phyloP scores from a whole-genome alignment of 1,140 invertebrate species.

The Lamellibrachia luymesi region DNA sequence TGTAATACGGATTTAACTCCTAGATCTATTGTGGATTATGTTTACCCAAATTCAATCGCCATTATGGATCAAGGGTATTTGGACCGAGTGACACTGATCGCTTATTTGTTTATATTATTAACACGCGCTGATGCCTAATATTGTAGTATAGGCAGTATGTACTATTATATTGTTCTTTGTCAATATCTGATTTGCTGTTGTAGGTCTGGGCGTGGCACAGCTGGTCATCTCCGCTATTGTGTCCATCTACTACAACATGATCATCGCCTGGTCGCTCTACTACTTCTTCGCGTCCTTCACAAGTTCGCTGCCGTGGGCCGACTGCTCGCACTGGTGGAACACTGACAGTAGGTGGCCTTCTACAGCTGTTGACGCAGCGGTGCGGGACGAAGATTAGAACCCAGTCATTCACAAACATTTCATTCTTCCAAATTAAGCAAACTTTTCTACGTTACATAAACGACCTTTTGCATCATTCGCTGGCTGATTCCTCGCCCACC shows the following conservation, averaged over 20 bases:
- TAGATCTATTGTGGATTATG: no score
- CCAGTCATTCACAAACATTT: not conserved
- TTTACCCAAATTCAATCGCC: not conserved
- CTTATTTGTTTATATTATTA: not conserved
- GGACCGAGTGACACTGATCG: not conserved
- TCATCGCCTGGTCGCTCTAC: slow-evolving; percentile 59
- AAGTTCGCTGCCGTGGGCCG: slow-evolving; percentile 47
- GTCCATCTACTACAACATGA: slow-evolving; percentile 59
- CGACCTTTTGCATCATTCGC: no score
- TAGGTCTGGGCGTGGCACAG: slow-evolving; percentile 79
- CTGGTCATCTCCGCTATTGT: slow-evolving; percentile 59
- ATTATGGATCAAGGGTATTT: not conserved
- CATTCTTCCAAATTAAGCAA: no score
- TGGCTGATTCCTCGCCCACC: no score
- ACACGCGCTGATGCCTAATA: no score
- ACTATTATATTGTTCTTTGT: not conserved
- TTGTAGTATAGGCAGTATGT: no score
- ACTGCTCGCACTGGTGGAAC: slow-evolving; percentile 39
- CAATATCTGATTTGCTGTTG: slow-evolving; percentile 32
- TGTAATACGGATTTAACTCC: no score
- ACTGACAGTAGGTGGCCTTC: slow-evolving; percentile 20
- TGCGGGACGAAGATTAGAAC: not conserved
- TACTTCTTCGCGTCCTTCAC: slow-evolving; percentile 55
- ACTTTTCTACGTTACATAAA: no score
- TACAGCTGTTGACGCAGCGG: not conserved